Evolutionary conservation across 2,797 vertebrate genomes (phyloP), one percentile per base, ranked within the genome.

Genomic region (Rhyacichthys aspro): DNA sequence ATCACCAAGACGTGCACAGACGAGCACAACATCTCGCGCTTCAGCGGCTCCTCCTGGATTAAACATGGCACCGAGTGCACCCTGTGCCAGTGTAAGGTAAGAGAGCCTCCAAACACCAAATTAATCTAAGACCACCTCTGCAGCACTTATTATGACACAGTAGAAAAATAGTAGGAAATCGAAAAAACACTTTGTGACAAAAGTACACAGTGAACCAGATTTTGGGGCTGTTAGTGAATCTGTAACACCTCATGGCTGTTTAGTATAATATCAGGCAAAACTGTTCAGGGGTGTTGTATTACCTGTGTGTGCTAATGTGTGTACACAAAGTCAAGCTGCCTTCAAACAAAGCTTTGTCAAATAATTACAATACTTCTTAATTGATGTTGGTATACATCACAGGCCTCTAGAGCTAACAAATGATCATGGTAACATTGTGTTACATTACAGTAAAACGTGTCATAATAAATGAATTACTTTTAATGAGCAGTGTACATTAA

Each of bases 81-180:
- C 60, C 94, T 98, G 73, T 99, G 97, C 89, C 96, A 98, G 85
- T 99, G 97, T 92, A 98, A 99, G 97, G 97, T 98, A 86, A 90
- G 69, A 1, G 1, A 50, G 50, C 47, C 10, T 19, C 9, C 1
- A 54, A 66, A 45, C 50, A 17, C 36, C 47, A 49, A 59, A 60
- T 74, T 53, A 62, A 28, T 53, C 38, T 52, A 23, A 0, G 11
- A 1, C 2, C 9, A 42, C 17, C 38, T 52, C 53, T 47, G 47
- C 19, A 41, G 50, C 48, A 56, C 23, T 28, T 28, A 67, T 48
- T 17, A 1, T 63, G 49, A 55, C 47, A 19, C 28, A 8, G 11
- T 34, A 50, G n/a, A 60, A 63, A 63, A 53, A 48, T 42, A 42
- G 19, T 63, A 43, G 11, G 47, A 53, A 52, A 74, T 8, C 17